phyloP scores from a whole-genome alignment of 1,140 invertebrate species.

The Drosophila pachea region DNA sequence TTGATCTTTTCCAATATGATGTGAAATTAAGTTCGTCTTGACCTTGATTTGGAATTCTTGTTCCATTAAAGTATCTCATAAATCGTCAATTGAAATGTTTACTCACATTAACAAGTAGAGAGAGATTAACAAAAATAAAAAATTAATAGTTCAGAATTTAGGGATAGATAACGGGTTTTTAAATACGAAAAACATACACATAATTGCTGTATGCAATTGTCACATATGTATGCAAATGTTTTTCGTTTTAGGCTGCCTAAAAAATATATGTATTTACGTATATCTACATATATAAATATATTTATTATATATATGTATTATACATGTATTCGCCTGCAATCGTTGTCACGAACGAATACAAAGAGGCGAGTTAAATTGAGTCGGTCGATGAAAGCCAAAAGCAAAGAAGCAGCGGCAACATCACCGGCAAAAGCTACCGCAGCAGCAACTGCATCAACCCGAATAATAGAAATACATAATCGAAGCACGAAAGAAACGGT shows the following conservation, averaged over 20 bases:
- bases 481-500: slow-evolving; percentile 36
- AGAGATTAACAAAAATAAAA: no score
- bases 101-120: no score
- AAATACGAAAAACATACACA: no score
- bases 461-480: slow-evolving; percentile 38
- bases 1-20: no score
- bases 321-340: slow-evolving; percentile 9
- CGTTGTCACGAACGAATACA: slow-evolving; percentile 29
- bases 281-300: not conserved
- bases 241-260: not conserved
- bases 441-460: slow-evolving; percentile 14
- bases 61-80: no score
- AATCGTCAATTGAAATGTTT: no score
- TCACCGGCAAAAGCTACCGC: not conserved
- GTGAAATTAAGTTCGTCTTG: no score
- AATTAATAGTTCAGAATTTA: no score
- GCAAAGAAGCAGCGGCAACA: slow-evolving; percentile 11
- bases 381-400: slow-evolving; percentile 32
- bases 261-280: not conserved
- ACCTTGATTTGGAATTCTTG: no score
- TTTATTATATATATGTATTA: not conserved
- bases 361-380: slow-evolving; percentile 30
- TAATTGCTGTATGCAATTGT: no score
- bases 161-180: no score
- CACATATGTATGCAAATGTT: not conserved